phyloP scores from a whole-genome alignment of 1,140 invertebrate species.

The Cyphomyrmex costatus region DNA sequence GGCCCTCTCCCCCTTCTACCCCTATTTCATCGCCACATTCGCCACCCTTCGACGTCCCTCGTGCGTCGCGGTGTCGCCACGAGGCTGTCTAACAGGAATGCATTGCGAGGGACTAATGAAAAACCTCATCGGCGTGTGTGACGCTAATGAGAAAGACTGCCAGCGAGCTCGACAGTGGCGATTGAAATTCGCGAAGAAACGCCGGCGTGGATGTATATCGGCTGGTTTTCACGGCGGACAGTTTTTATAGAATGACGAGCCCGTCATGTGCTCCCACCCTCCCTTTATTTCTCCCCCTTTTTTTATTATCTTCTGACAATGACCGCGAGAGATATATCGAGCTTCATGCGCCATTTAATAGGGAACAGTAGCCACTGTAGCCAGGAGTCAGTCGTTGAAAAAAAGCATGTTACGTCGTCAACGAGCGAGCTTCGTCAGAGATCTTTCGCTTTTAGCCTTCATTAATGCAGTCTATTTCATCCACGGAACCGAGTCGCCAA shows the following conservation, averaged over 20 bases:
- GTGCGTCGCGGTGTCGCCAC: conserved; percentile 70
- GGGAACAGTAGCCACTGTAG: conserved; percentile 43
- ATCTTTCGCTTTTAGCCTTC: conserved; percentile 60
- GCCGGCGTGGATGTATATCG: conserved; percentile 66
- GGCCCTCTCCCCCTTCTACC: conserved; percentile 48
- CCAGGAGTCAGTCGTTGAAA: conserved; percentile 58
- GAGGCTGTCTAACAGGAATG: conserved; percentile 81
- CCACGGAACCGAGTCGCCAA: conserved; percentile 34
- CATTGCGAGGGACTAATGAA: conserved; percentile 83
- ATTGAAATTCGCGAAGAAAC: conserved; percentile 78
- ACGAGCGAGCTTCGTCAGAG: conserved; percentile 50
- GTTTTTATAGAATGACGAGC: conserved; percentile 64
- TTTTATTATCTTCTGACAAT: conserved; percentile 58
- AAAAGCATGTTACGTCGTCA: conserved; percentile 50
- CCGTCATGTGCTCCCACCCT: conserved; percentile 40
- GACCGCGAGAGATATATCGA: conserved; percentile 68
- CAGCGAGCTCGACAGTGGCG: conserved; percentile 67
- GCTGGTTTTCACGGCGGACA: conserved; percentile 60
- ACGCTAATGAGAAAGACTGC: conserved; percentile 79
- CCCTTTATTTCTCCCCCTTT: conserved; percentile 17
- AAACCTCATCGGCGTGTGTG: conserved; percentile 82
- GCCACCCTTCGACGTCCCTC: conserved; percentile 47
- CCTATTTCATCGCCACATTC: conserved; percentile 39
- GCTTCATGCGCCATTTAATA: conserved; percentile 61
- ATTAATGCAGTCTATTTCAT: conserved; percentile 61